Evolutionary conservation across 2,113 vertebrate species (phyloP).

Genomic region (Pristiophorus japonicus): DNA sequence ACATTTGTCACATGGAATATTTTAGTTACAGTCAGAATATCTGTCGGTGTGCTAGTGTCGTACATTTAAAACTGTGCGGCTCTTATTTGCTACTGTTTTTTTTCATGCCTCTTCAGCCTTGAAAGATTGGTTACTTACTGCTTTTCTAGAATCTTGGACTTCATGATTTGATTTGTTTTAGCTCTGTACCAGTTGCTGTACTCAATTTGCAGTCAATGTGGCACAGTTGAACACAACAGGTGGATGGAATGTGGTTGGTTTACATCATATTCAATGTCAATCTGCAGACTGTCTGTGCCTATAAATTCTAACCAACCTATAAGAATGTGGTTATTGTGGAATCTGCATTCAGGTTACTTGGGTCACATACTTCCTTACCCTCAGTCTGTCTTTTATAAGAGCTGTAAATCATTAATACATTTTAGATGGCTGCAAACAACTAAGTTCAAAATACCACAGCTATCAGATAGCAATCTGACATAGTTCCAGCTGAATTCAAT

Average conservation of each 20-base stretch:
- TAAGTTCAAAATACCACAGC: background rate
- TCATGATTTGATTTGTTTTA: background rate
- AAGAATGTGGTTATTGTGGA: background rate
- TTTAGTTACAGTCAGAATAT: background rate
- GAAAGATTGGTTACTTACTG: background rate
- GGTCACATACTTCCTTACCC: background rate
- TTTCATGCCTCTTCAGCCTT: background rate
- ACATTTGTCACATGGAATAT: background rate
- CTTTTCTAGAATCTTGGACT: background rate
- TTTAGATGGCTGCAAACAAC: background rate
- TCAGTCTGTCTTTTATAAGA: background rate
- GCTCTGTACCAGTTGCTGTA: background rate
- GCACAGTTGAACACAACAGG: background rate
- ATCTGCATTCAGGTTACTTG: background rate
- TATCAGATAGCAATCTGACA: background rate
- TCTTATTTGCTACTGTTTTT: background rate
- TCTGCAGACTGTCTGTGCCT: no score
- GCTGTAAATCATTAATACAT: background rate
- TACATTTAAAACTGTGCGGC: background rate
- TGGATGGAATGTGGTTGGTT: background rate
- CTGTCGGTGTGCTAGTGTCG: no score
- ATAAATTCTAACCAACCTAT: background rate
- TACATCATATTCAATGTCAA: background rate
- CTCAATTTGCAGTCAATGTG: background rate
- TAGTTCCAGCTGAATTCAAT: background rate